phyloP scores from a whole-genome alignment of 2,797 vertebrate species.

The Falco novaeseelandiae region DNA sequence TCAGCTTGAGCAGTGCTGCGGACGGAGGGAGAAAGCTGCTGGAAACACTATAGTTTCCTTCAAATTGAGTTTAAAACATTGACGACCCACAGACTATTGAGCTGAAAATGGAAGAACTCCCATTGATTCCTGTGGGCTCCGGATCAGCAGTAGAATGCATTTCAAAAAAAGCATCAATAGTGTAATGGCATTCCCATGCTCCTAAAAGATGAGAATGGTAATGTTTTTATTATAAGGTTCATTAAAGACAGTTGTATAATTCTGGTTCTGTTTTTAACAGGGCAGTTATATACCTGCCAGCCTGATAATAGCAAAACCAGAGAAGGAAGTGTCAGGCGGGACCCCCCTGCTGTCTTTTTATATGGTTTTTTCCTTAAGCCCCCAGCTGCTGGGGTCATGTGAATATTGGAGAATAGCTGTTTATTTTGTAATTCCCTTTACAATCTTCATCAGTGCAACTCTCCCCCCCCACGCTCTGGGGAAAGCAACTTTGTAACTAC shows the following conservation, averaged over 20 bases:
- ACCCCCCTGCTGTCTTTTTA: neutral
- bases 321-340: neutral
- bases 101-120: neutral
- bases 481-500: neutral
- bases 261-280: neutral
- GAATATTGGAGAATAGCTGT: neutral
- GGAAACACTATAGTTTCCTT: neutral
- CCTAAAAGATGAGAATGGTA: neutral
- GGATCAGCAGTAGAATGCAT: neutral
- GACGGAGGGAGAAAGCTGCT: neutral
- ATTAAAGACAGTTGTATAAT: neutral
- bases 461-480: neutral
- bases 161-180: neutral
- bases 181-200: neutral
- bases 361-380: neutral
- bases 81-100: neutral
- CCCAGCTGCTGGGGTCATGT: neutral
- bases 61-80: neutral
- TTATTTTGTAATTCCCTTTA: neutral
- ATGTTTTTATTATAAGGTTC: neutral
- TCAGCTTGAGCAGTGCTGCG: neutral
- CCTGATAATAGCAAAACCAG: neutral
- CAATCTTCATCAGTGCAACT: neutral
- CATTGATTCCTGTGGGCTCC: neutral
- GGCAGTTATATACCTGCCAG: fast-evolving